Evolutionary conservation across 2,113 vertebrate species (phyloP).

Genomic region (Grammomys dolichurus): DNA sequence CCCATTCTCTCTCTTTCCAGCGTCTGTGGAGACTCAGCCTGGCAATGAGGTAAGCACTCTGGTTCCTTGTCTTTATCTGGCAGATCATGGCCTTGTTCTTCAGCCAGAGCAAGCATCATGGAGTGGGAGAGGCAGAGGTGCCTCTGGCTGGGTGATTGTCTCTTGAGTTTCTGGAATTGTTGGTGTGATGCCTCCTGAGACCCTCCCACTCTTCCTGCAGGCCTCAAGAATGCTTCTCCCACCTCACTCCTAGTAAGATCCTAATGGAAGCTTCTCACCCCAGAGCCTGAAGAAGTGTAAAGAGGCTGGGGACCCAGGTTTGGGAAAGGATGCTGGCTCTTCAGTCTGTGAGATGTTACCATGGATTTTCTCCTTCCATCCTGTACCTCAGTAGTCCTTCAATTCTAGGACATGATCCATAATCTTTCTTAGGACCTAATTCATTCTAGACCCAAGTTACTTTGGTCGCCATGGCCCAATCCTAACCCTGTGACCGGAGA

Average conservation of each 20-base stretch:
- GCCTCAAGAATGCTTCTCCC: neutral
- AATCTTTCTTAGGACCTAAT: neutral
- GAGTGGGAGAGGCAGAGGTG: neutral
- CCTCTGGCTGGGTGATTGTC: neutral
- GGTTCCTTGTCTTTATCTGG: neutral
- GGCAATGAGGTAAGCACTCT: constrained; percentile 46
- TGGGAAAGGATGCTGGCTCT: neutral
- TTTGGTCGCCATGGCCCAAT: neutral
- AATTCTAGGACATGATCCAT: neutral
- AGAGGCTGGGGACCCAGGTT: neutral
- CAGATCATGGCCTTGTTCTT: neutral
- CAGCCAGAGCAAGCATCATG: neutral
- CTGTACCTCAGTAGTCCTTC: no score
- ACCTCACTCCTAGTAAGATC: neutral
- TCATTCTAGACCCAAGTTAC: neutral
- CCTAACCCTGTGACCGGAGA: accelerated
- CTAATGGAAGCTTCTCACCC: neutral
- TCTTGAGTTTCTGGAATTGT: neutral
- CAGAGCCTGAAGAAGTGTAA: neutral
- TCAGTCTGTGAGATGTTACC: neutral
- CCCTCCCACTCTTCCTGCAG: neutral
- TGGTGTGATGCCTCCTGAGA: neutral
- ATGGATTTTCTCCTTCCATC: neutral
- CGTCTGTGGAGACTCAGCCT: neutral
- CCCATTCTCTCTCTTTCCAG: constrained; percentile 32